Evolutionary conservation across 2,113 vertebrate genomes (phyloP), one percentile per base, ranked within the genome.

Genomic region (Protobothrops mucrosquamatus): DNA sequence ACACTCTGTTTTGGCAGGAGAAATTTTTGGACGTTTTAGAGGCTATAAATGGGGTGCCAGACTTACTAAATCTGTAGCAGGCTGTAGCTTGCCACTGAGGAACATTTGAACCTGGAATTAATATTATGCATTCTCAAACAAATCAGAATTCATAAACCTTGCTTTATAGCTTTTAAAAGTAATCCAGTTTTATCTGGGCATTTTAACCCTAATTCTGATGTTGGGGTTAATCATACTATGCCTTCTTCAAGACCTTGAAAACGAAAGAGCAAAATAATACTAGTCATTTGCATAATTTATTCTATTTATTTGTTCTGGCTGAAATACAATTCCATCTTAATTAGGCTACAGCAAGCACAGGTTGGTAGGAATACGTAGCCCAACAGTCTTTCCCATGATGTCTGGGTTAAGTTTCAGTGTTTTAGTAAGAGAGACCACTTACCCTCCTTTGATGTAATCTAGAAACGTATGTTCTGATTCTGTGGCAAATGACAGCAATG

Each of bases 361-460:
- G 10, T 90, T 29, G 64, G 26, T 69, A 5, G 46, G 43, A 52
- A 59, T 34, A 55, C 10, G 1, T 74, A 20, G 18, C n/a, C 57
- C 57, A 89, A 89, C 57, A 64, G 6, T 89, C 24, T 59, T 64
- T 64, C 43, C 22, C 69, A 48, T 34, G 26, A 18, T 90, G 89
- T 61, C 39, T 46, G n/a, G 29, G 3, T 52, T 64, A 48, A 48
- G 12, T 46, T 29, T 48, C 43, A 61, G 43, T 29, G 34, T 43
- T 29, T 51, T 29, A 39, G 46, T 46, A 74, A 56, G 18, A 43
- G 10, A 89, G 9, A 55, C 0, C 24, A 94, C 99, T 99, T 97
- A 99, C 99, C 99, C 99, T 97, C 99, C 99, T 97, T 98, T 99
- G 96, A 99, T 99, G 97, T 99, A 99, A 96, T 99, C 99, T 54